Base-by-base conservation (phyloP, 2,113 vertebrate genomes). In the Hyperopisus bebe region DNA sequence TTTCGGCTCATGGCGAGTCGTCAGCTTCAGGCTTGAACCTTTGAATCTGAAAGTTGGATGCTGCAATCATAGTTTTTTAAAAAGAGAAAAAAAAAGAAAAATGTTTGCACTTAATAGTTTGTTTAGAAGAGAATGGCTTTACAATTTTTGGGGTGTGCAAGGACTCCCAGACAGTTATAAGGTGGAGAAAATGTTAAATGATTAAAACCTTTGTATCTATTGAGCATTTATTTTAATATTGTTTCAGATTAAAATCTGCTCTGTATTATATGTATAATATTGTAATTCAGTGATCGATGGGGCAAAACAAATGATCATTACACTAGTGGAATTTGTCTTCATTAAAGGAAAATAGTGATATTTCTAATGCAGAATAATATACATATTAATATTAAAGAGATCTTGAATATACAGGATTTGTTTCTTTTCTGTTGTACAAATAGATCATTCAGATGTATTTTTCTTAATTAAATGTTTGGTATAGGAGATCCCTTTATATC, bases 171-270 rank as follows among this genome's bases (percentile, higher is more conserved):
- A 94, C 94, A 94, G 95, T 93, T 96, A 94, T 95, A 95, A 95
- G 95, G 93, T 94, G 94, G 95, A 94, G 92, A 95, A 93, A 95
- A 95, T 94, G 95, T 91, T 92, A 94, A 94, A 93, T 86, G 91
- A 93, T 95, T 94, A 91, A 95, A 95, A 95, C 94, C 96, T 96
- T 97, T 97, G 94, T 97, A 97, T 97, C 96, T 96, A 97, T 97
- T 96, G 96, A 96, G 96, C 97, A 95, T 97, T 97, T 97, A 97
- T 98, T 98, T 98, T 97, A 97, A 96, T 97, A 97, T 96, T 94
- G 93, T 95, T 95, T 94, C 91, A 93, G 93, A 91, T 93, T 90
- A 93, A 93, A 90, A 44, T 94, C 70, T 7, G 86, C 93, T 95
- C 93, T 96, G 95, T 96, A 94, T 93, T 89, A 92, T 94, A 94